Evolutionary conservation across 2,888 invertebrate genomes (phyloP).

Genomic region (Pterostichus madidus): DNA sequence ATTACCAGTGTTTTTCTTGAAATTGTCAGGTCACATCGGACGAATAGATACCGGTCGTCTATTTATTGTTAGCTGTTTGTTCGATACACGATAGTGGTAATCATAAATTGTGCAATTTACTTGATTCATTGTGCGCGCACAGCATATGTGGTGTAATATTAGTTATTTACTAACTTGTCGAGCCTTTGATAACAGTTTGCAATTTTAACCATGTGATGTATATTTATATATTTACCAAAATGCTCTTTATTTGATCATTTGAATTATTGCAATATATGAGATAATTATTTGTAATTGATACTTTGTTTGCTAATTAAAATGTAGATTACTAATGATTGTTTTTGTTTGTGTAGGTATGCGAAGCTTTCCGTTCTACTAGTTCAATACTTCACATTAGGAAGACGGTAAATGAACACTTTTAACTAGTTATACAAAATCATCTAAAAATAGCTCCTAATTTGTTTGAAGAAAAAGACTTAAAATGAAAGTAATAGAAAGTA

Average conservation of each 20-base stretch:
- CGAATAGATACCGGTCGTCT: slow-evolving; percentile 17
- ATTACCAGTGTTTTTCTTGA: slow-evolving; percentile 22
- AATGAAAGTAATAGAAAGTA: too few relatives aligned
- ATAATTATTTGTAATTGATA: not conserved
- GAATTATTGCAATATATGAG: not conserved
- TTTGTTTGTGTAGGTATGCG: slow-evolving; percentile 33
- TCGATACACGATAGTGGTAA: not conserved
- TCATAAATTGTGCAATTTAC: slow-evolving; percentile 45
- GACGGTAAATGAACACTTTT: too few relatives aligned
- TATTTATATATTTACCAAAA: not conserved
- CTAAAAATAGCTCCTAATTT: too few relatives aligned
- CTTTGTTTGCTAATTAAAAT: slow-evolving; percentile 8
- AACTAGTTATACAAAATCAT: too few relatives aligned
- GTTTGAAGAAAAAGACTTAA: too few relatives aligned
- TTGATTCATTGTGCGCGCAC: slow-evolving; percentile 26
- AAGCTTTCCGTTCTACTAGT: not conserved
- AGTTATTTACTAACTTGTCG: slow-evolving; percentile 37
- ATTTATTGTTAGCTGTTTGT: slow-evolving; percentile 28
- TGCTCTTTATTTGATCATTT: slow-evolving; percentile 14
- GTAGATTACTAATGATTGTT: slow-evolving; percentile 3
- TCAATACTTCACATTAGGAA: too few relatives aligned
- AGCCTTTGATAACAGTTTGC: slow-evolving; percentile 30
- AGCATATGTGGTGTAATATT: slow-evolving; percentile 30
- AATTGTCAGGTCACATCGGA: not conserved
- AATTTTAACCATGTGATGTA: slow-evolving; percentile 3